Base-by-base conservation (phyloP, 2,888 invertebrate genomes). In the Pantelozetes paolii region DNA sequence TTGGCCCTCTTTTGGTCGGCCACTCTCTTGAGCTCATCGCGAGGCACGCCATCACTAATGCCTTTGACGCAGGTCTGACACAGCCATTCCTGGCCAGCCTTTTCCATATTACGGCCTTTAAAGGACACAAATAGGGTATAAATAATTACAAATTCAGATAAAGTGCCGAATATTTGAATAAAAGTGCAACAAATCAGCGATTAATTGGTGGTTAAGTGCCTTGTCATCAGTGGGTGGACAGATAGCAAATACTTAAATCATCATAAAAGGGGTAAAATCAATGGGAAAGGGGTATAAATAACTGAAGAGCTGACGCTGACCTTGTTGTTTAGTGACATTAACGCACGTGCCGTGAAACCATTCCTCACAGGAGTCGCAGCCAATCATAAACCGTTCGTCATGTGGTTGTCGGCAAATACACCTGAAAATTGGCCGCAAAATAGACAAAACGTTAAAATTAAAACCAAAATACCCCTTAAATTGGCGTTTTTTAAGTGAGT, bases 331-430 rank as follows among this genome's bases (percentile, higher is more conserved):
- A 26, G 93, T 93, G 59, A 97, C 90, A 79, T 91, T 92, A 18
- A 97, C 95, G 84, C 96, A 97, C 81, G 91, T 92, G n/a, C 96
- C 96, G 82, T 97, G 96, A 82, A 93, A 97, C 96, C 96, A 97
- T 81, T 96, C 94, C 81, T 94, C 92, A 82, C 96, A 97, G 18
- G 88, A 87, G 82, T 97, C 96, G 82, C 97, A 97, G 82, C 94
- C 94, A 80, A 96, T 96, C 96, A 97, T 97, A 82, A 97, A 96
- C 72, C 94, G 71, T 79, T 95, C 94, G 80, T 94, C 93, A 82
- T 96, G 95, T 0, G 96, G 96, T 81, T 93, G 92, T 79, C 90
- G 89, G 81, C 96, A 96, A 81, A 96, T 90, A 82, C 96, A 96
- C 70, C 74, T 74, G 54, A 54, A 54, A n/a, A 3, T 13, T n/a